Base-by-base conservation (phyloP, 2,888 invertebrate genomes). In the Timema podura region DNA sequence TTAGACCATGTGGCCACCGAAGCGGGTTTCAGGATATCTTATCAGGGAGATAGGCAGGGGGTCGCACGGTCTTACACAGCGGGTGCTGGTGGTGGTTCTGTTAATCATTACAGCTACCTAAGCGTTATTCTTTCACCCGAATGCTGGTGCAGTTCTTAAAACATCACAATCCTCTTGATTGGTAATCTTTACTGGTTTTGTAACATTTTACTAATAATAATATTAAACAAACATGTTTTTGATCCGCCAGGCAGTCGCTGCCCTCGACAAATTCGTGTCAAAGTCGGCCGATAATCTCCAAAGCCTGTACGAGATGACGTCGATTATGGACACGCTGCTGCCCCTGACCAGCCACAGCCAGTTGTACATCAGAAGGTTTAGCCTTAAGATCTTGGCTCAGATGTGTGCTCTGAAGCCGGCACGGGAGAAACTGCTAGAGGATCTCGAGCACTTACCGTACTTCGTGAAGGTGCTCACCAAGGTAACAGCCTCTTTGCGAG, bases 321-420 rank as follows among this genome's bases (percentile, higher is more conserved):
- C 61, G 11, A 30, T 30, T 30, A 61, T 44, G 61, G 61, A 61
- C 30, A 6, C 44, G 3, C 61, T 61, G 6, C 44, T 61, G 61
- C 44, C 7, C 11, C 61, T 61, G 6, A 45, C 61, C 9, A 8
- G 30, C 30, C 61, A 61, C 61, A 3, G 9, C 9, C 7, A 61
- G 11, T 0, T 61, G 44, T 13, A 61, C 61, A 9, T 30, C 44
- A 16, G 44, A 13, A 8, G 61, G 44, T 61, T 30, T 45, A 61
- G 61, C 44, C 30, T 61, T 5, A 61, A 61, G 61, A 30, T 61
- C 11, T 13, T 30, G 61, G 61, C 61, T 6, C 61, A 61, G 61
- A 30, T 61, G 44, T 45, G 61, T 6, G 11, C 3, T 13, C 44
- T 61, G 16, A 45, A 30, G 6, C 6, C 44, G 5, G 61, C 61